These are phyloP conservation scores for Drosophila parabipectinata DNA, from an alignment of 1,140 invertebrate species.

Conservation along the genomic window DNA sequence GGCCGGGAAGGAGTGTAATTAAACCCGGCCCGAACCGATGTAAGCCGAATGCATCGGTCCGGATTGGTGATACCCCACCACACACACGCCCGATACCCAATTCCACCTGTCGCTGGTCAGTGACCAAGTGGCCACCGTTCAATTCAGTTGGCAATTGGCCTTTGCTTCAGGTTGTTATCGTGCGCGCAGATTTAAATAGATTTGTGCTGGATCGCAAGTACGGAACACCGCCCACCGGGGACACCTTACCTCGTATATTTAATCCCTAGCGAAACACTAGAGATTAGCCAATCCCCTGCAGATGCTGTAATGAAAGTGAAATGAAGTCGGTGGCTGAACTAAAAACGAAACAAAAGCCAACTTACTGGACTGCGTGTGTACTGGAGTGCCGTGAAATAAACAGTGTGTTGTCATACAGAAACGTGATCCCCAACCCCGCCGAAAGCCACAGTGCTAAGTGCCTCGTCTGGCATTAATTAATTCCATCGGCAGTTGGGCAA, in stretches of 20 bases:
- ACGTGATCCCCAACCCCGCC: slow-evolving; percentile 26
- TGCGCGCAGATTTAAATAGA: slow-evolving; percentile 38
- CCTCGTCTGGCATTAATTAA: slow-evolving; percentile 11
- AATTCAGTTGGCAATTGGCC: slow-evolving; percentile 49
- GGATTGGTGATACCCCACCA: slow-evolving; percentile 7
- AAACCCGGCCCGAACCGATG: slow-evolving; percentile 21
- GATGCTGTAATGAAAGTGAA: slow-evolving; percentile 51
- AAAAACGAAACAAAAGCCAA: not conserved
- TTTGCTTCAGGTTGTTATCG: slow-evolving; percentile 40
- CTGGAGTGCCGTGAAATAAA: not conserved
- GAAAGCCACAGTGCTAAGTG: slow-evolving; percentile 33
- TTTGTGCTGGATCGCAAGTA: slow-evolving; percentile 17
- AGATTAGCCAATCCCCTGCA: slow-evolving; percentile 29
- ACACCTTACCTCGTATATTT: slow-evolving; percentile 4
- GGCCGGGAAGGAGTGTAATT: slow-evolving; percentile 51
- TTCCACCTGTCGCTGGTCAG: slow-evolving; percentile 16
- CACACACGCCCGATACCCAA: slow-evolving; percentile 23
- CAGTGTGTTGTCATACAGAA: slow-evolving; percentile 44
- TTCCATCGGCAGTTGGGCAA: slow-evolving; percentile 42
- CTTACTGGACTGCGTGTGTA: not conserved
- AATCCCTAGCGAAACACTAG: slow-evolving; percentile 7
- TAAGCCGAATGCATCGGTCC: slow-evolving; percentile 40
- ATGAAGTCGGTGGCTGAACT: not conserved
- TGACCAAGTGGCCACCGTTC: slow-evolving; percentile 21
- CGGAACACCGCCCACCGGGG: not conserved